Conservation (phyloP, 2,797 vertebrate species). For the Diglossa cyanea region DNA sequence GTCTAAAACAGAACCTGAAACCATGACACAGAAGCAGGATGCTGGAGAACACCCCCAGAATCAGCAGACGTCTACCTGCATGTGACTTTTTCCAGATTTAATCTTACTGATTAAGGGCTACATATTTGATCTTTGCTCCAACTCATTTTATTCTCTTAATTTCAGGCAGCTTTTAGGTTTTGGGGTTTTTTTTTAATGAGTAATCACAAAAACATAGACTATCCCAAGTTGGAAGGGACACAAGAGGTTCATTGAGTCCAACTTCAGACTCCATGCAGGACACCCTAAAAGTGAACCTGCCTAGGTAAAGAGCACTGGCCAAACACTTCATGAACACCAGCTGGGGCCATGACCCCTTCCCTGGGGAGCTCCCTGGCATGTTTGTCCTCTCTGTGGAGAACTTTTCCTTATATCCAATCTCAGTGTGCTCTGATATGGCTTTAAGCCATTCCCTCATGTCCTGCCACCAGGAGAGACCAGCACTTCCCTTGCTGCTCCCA, state of each 20-base stretch:
- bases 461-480: neutral
- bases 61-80: neutral
- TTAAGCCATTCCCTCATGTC: neutral
- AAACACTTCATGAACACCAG: neutral
- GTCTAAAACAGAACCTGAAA: neutral
- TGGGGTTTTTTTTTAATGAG: neutral
- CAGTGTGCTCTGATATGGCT: neutral
- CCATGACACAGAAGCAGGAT: neutral
- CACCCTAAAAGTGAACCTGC: neutral
- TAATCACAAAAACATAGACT: neutral
- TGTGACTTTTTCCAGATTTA: neutral
- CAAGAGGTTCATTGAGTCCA: rapidly evolving
- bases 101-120: neutral
- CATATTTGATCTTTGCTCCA: neutral
- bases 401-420: neutral
- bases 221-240: neutral
- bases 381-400: neutral
- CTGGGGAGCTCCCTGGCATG: neutral
- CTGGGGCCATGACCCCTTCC: no score
- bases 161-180: neutral
- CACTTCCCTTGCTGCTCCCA: neutral
- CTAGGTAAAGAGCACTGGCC: neutral
- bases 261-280: neutral
- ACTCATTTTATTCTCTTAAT: neutral
- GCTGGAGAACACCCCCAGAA: neutral